phyloP scores from a whole-genome alignment of 2,888 invertebrate species.

The Acanthosoma haemorrhoidale region DNA sequence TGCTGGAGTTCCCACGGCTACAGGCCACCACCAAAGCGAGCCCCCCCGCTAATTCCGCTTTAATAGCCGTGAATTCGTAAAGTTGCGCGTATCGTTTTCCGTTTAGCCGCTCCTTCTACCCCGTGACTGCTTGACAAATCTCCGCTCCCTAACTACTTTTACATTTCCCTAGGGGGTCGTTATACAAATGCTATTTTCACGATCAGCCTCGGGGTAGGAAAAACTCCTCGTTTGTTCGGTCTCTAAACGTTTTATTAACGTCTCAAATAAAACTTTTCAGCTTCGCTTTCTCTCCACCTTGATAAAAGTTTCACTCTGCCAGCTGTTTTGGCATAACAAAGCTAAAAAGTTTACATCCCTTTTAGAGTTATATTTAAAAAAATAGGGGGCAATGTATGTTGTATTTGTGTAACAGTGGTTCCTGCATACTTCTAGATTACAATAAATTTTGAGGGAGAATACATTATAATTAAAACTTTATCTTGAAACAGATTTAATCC shows the following conservation, averaged over 20 bases:
- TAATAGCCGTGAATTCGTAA: constrained; percentile 21
- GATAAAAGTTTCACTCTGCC: no score
- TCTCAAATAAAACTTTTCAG: constrained; percentile 13
- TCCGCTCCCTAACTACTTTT: constrained; percentile 24
- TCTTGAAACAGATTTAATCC: no score
- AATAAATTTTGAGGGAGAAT: no score
- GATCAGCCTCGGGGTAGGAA: constrained; percentile 4
- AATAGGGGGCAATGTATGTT: no score
- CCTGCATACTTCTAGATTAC: no score
- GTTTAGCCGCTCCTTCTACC: constrained; percentile 6
- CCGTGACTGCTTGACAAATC: constrained; percentile 18
- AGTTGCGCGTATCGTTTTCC: constrained; percentile 16
- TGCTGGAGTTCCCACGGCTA: constrained; percentile 10
- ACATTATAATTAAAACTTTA: no score
- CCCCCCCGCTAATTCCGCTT: constrained; percentile 13
- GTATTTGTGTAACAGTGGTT: no score
- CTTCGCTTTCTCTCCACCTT: no score
- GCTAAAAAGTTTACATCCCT: no score
- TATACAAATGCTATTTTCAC: constrained; percentile 13
- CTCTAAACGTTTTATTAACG: constrained; percentile 27
- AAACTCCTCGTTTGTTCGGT: not conserved
- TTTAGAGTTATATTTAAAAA: no score
- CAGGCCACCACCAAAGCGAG: not conserved
- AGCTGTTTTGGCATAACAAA: no score
- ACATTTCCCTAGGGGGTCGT: constrained; percentile 14